These are phyloP conservation scores for Acanthis flammea DNA, from an alignment of 2,797 vertebrate species.

Conservation along the genomic window DNA sequence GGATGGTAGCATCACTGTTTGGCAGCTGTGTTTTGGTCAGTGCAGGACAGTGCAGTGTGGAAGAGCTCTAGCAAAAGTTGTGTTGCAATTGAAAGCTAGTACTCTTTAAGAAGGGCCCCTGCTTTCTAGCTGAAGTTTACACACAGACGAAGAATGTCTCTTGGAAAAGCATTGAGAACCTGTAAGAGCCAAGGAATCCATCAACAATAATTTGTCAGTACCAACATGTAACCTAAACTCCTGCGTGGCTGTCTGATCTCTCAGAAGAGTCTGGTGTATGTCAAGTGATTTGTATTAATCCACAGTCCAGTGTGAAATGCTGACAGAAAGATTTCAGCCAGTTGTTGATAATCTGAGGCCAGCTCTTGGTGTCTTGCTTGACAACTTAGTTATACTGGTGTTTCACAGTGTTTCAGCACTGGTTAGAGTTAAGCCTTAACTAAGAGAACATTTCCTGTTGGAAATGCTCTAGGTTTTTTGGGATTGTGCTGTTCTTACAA, in stretches of 20 bases:
- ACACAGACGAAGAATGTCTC: not conserved
- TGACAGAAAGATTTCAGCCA: not conserved
- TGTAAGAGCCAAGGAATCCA: conserved; percentile 8
- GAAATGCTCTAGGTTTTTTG: not conserved
- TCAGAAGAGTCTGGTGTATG: not conserved
- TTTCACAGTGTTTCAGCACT: not conserved
- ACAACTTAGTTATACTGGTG: not conserved
- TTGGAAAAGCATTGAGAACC: not conserved
- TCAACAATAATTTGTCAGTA: not conserved
- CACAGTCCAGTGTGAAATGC: not conserved
- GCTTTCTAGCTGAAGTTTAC: not conserved
- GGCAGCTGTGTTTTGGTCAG: not conserved
- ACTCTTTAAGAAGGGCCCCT: not conserved
- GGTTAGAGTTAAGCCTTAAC: not conserved
- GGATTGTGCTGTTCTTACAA: not conserved
- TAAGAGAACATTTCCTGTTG: not conserved
- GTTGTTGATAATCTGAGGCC: not conserved
- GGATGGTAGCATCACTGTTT: not conserved
- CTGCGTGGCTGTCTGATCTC: not conserved
- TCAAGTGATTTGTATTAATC: not conserved
- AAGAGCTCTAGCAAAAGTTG: not conserved
- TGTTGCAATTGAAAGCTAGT: not conserved
- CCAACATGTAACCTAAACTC: not conserved
- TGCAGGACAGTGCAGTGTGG: not conserved
- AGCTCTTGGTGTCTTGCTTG: not conserved